These are phyloP conservation scores for Brachyptera risi DNA, from an alignment of 2,888 invertebrate species.

Conservation along the genomic window DNA sequence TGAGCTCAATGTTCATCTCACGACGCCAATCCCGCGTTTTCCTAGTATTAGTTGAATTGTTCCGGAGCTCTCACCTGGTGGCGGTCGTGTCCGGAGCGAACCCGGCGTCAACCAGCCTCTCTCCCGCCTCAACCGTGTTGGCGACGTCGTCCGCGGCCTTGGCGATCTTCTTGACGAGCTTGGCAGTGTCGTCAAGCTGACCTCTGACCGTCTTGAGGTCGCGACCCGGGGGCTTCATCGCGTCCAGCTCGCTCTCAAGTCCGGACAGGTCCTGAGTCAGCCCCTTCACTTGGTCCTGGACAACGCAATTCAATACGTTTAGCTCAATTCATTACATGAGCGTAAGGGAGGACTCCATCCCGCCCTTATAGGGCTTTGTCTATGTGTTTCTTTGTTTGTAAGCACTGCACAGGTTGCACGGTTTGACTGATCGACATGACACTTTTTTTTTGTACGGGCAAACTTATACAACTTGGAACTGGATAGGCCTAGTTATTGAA, in stretches of 20 bases:
- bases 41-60: too few species aligned
- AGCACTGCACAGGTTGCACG: too few species aligned
- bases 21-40: too few species aligned
- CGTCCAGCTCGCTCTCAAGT: conserved; percentile 78
- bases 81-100: conserved; percentile 79
- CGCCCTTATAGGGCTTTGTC: too few species aligned
- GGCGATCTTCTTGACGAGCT: conserved; percentile 55
- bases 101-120: conserved; percentile 76
- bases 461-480: too few species aligned
- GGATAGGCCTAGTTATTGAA: too few species aligned
- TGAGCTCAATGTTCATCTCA: too few species aligned
- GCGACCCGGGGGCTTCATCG: conserved; percentile 80
- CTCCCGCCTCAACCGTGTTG: conserved; percentile 67
- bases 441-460: too few species aligned
- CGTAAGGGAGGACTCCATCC: too few species aligned
- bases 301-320: neutral
- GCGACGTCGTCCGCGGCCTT: conserved; percentile 45
- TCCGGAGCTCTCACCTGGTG: conserved; percentile 59
- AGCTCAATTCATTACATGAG: too few species aligned
- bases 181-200: conserved; percentile 76
- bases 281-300: conserved; percentile 71
- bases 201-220: conserved; percentile 78
- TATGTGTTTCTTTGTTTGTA: too few species aligned
- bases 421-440: too few species aligned
- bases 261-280: conserved; percentile 71